Evolutionary conservation across 2,797 vertebrate species (phyloP), one percentile per base, ranked within the genome.

Genomic region (Vespertilio murinus): DNA sequence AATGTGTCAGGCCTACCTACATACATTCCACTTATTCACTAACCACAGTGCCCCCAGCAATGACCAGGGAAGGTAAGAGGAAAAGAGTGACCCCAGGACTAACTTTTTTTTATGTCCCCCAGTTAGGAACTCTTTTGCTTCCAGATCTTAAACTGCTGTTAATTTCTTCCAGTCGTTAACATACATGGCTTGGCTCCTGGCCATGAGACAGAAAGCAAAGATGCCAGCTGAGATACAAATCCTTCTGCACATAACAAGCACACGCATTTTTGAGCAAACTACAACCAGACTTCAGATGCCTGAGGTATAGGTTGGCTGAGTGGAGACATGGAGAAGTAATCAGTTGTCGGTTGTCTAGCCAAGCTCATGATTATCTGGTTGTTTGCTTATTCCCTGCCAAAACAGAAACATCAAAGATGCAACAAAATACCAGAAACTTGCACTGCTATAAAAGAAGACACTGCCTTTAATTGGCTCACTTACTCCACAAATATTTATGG

Each of bases 111-210:
- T 23, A 77, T 94, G 95, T 79, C 75, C 81, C 79, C 30, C 40
- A 89, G 3, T 91, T 88, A 78, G 56, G 78, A 97, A 92, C 4
- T 90, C 23, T 75, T 83, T 71, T 71, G 54, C 90, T 74, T 67
- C 74, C 69, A 90, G 61, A 95, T 94, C 45, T 91, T 94, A 82
- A 87, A 81, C 28, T 40, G 47, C 79, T 95, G 54, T 38, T 96
- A 84, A 95, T 96, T 95, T 96, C 78, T 96, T 91, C 77, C 90
- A 59, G 69, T 86, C 83, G 88, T 91, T 93, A 90, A 75, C 89
- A 69, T 91, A 75, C 89, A 69, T 91, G 64, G 77, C 84, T 93
- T 96, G 82, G 30, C 59, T 95, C 78, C 81, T 35, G 71, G 33
- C 86, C 17, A 13, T 88, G 87, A 91, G 94, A 90, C 65, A 77